Conservation (phyloP, 2,888 invertebrate species). For the Crematogaster levior region DNA sequence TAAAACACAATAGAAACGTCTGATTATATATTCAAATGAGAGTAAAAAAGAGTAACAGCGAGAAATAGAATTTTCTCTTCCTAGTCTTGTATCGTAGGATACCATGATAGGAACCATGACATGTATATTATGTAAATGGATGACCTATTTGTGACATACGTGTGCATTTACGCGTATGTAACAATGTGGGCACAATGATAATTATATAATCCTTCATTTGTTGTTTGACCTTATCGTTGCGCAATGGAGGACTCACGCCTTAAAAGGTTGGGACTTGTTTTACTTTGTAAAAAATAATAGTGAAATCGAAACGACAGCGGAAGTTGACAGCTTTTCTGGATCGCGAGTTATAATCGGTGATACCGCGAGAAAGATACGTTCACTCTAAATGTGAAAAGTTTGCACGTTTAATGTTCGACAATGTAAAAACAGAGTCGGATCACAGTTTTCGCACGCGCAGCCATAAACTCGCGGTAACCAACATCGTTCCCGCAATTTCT, state of each 20-base stretch:
- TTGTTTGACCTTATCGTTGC: not conserved
- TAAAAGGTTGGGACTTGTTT: not conserved
- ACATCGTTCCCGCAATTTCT: constrained; percentile 27
- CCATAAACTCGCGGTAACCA: not conserved
- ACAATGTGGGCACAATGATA: not conserved
- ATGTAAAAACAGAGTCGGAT: constrained; percentile 5
- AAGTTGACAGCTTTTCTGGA: constrained; percentile 42
- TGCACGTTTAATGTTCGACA: not conserved
- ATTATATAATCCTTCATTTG: not conserved
- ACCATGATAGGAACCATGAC: constrained; percentile 2
- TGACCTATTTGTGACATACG: not conserved
- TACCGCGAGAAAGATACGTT: constrained; percentile 52
- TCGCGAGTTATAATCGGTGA: constrained; percentile 41
- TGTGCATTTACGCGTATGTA: not conserved
- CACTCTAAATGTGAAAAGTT: constrained; percentile 45
- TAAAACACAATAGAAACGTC: constrained; percentile 23
- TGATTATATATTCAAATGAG: constrained; percentile 4
- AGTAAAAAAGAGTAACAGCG: constrained; percentile 11
- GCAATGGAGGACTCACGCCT: not conserved
- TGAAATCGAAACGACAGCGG: constrained; percentile 10
- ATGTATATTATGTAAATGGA: constrained; percentile 12
- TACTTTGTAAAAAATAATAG: not conserved
- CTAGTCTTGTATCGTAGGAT: not conserved
- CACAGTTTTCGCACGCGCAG: constrained; percentile 40
- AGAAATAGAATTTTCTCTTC: constrained; percentile 15